These are phyloP conservation scores for Tetragonisca angustula DNA, from an alignment of 2,888 invertebrate species.

Conservation along the genomic window DNA sequence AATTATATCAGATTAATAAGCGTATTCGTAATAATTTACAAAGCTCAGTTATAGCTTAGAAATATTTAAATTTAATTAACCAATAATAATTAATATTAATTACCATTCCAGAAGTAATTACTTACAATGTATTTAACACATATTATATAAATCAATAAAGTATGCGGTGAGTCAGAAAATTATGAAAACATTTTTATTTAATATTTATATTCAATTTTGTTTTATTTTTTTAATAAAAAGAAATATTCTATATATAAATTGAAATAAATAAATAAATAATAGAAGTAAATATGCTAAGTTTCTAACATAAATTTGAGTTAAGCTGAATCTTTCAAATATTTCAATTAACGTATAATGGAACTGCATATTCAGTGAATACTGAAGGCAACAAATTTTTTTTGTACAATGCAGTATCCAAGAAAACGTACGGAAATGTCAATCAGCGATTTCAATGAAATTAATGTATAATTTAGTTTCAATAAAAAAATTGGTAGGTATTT, in stretches of 20 bases:
- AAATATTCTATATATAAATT: too few species aligned
- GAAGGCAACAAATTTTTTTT: not conserved
- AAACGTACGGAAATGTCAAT: too few species aligned
- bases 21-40: not conserved
- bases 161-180: not conserved
- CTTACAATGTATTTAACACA: not conserved
- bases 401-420: not conserved
- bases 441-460: too few species aligned
- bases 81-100: not conserved
- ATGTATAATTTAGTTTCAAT: too few species aligned
- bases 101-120: not conserved
- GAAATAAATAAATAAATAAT: too few species aligned
- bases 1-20: not conserved
- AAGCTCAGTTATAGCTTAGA: not conserved
- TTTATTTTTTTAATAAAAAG: not conserved
- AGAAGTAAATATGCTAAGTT: too few species aligned
- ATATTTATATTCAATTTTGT: too few species aligned
- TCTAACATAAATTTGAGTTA: not conserved
- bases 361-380: too few species aligned
- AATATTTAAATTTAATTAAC: too few species aligned
- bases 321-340: not conserved
- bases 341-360: too few species aligned
- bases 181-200: not conserved
- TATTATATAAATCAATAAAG: not conserved
- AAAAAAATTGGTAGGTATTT: too few species aligned